phyloP scores from a whole-genome alignment of 2,888 invertebrate genomes.

The Tribolium freemani region DNA sequence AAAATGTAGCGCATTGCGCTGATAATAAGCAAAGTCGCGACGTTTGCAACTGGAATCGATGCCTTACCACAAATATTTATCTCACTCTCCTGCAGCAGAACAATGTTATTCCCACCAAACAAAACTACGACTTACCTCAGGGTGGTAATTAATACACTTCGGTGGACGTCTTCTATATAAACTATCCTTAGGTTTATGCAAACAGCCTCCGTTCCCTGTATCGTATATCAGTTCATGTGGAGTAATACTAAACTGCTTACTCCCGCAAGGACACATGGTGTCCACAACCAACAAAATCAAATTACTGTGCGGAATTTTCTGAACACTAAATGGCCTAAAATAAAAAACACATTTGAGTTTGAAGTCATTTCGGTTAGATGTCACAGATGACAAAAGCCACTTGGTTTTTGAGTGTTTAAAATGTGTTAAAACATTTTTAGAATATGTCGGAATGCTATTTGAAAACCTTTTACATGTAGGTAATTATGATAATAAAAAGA shows the following conservation, averaged over 20 bases:
- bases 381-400: too few relatives aligned
- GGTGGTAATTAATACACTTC: slow-evolving; percentile 91
- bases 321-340: slow-evolving; percentile 88
- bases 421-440: not conserved
- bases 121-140: slow-evolving; percentile 74
- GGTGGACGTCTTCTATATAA: slow-evolving; percentile 81
- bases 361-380: too few relatives aligned
- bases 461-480: too few relatives aligned
- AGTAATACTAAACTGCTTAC: slow-evolving; percentile 86
- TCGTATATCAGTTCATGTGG: slow-evolving; percentile 79
- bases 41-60: slow-evolving; percentile 52
- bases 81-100: slow-evolving; percentile 73
- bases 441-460: too few relatives aligned
- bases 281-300: slow-evolving; percentile 90
- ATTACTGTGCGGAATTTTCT: slow-evolving; percentile 92
- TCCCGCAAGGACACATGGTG: slow-evolving; percentile 89
- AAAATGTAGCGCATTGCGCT: slow-evolving; percentile 56
- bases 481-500: too few relatives aligned
- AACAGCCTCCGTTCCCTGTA: slow-evolving; percentile 69
- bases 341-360: too few relatives aligned
- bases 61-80: slow-evolving; percentile 75
- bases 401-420: too few relatives aligned
- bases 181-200: slow-evolving; percentile 75
- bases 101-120: not conserved
- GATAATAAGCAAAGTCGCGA: slow-evolving; percentile 50